Evolutionary conservation across 2,888 invertebrate species (phyloP), one percentile per base, ranked within the genome.

Genomic region (Lobophora halterata): DNA sequence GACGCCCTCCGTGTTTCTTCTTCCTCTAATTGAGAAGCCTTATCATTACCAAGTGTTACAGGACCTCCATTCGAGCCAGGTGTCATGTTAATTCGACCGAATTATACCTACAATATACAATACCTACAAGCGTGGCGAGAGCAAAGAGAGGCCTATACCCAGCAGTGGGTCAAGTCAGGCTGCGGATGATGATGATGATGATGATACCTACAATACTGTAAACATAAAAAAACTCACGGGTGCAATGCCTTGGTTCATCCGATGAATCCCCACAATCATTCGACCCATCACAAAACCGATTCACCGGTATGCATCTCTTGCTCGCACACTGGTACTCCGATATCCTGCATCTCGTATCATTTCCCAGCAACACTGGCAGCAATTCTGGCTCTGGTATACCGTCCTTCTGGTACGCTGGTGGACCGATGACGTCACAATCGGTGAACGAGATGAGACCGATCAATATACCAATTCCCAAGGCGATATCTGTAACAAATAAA

Each of bases 221-320:
- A n/a, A n/a, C n/a, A n/a, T 14, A 33, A 30, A 25, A 35, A 20
- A 56, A 92, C 94, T 93, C 79, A 95, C 95, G 92, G 74, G 94
- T 92, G 69, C 95, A 95, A 78, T 93, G 92, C 59, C 93, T 88
- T 8, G 94, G 94, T 66, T 95, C 95, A 67, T 95, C 95, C 13
- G 93, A 92, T 2, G 91, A 90, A 68, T 95, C 95, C 0, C 93
- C 94, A 62, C 95, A 95, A 68, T 95, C 93, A 72, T 94, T 93
- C 51, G 90, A 87, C 51, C 92, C 93, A 71, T 95, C 93, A 78
- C 95, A 95, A 73, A 90, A 95, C 71, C 91, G 90, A 79, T 93
- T 94, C 53, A 93, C 88, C 19, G 88, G 88, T 45, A 93, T 83
- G 66, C 93, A 93, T 58, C 89, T 89, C 53, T 91, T 91, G 75